These are phyloP conservation scores for Muntiacus muntjak DNA, from an alignment of 2,113 vertebrate species.

Conservation along the genomic window DNA sequence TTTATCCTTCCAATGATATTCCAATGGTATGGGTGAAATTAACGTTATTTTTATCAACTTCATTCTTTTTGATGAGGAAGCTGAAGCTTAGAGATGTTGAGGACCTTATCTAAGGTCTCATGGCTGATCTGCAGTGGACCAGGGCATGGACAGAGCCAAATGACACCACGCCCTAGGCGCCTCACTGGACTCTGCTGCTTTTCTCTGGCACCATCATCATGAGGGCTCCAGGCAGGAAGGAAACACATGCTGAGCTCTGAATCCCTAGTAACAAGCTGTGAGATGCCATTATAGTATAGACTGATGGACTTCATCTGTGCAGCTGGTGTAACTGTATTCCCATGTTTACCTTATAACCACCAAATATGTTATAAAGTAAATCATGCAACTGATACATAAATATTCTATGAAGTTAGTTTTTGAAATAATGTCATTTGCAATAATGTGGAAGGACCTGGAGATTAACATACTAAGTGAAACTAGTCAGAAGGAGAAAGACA, in stretches of 20 bases:
- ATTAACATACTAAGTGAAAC: not conserved
- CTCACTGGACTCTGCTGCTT: rapidly evolving
- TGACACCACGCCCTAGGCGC: rapidly evolving
- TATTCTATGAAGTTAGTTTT: not conserved
- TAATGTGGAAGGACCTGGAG: not conserved
- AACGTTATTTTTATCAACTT: not conserved
- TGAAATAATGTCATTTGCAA: not conserved
- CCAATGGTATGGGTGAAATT: not conserved
- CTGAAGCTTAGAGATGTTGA: not conserved
- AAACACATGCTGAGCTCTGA: not conserved
- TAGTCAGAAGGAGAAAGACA: not conserved
- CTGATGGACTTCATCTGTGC: not conserved
- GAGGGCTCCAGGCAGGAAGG: rapidly evolving
- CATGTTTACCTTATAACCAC: not conserved
- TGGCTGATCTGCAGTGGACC: too few relatives aligned
- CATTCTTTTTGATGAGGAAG: not conserved
- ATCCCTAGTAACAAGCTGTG: not conserved
- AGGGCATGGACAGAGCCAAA: too few relatives aligned
- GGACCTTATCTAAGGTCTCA: not conserved
- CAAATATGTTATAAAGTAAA: not conserved
- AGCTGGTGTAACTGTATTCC: not conserved
- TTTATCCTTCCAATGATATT: not conserved
- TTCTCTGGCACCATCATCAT: rapidly evolving
- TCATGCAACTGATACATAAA: not conserved
- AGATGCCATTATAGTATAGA: not conserved